Base-by-base conservation (phyloP, 2,797 vertebrate genomes). In the Siniperca scherzeri region DNA sequence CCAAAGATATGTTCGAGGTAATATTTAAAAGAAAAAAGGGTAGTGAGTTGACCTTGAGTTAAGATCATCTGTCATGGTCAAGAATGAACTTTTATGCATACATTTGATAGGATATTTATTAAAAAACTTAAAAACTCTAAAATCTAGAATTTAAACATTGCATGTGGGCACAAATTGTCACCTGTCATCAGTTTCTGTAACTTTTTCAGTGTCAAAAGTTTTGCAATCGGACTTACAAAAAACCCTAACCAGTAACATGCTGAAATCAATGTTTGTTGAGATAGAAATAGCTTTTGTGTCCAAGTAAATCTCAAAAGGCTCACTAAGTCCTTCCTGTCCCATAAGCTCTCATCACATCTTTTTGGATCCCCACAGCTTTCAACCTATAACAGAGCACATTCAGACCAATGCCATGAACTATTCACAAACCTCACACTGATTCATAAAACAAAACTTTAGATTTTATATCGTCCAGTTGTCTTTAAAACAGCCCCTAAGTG, bases 321-420 rank as follows among this genome's bases (percentile, higher is more conserved):
- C 9, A 55, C 21, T 3, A 8, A 7, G 40, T 52, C 21, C 36
- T 71, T 80, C 52, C 73, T 76, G 70, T 78, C 53, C 42, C 42
- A 7, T 55, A 57, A 60, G 30, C 42, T 57, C 30, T 25, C 52
- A 57, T 61, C 36, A 75, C 74, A 82, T 57, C 66, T 70, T 82
- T 64, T 7, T 48, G 10, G 14, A 62, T 16, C 46, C 7, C 13
- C 60, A 42, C 22, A 70, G 71, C 48, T 36, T 38, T 78, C 42
- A 84, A 44, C 65, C 60, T 1, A 71, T 25, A 82, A 59, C 9
- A 44, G 57, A 77, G 52, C 65, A 78, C 70, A 82, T 78, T 82
- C 68, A 79, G 68, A 53, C 27, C 22, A 16, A 77, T 2, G 27
- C 55, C 53, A 70, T 70, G 80, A 80, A 25, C 36, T 17, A 21